Conservation (phyloP, 2,113 vertebrate species). For the Synchiropus splendidus region DNA sequence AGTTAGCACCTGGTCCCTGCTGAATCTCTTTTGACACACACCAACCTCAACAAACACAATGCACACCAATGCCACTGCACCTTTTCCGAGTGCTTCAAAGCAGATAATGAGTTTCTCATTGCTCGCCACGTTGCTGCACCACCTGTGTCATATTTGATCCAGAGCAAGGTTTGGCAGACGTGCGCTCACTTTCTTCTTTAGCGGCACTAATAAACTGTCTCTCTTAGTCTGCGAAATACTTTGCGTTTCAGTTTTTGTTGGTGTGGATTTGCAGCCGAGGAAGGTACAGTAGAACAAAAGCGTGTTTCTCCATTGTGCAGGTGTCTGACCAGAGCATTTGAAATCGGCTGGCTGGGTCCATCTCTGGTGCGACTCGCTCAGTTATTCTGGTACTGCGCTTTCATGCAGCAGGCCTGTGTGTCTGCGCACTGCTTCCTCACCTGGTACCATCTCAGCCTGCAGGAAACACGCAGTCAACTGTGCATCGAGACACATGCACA, state of each 20-base stretch:
- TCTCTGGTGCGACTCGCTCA: slow-evolving; percentile 60
- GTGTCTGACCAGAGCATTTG: slow-evolving; percentile 52
- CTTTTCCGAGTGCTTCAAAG: slow-evolving; percentile 15
- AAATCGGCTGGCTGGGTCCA: slow-evolving; percentile 42
- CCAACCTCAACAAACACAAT: slow-evolving; percentile 12
- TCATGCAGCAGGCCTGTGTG: slow-evolving; percentile 26
- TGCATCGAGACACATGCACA: slow-evolving; percentile 40
- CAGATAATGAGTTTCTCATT: slow-evolving; percentile 17
- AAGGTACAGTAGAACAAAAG: slow-evolving; percentile 40
- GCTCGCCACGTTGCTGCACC: slow-evolving; percentile 28
- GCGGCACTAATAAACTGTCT: slow-evolving; percentile 8
- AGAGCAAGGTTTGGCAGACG: slow-evolving; percentile 17
- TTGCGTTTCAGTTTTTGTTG: slow-evolving; percentile 32
- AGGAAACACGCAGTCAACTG: slow-evolving; percentile 40
- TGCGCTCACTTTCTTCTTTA: background rate
- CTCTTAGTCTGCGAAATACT: slow-evolving; percentile 9
- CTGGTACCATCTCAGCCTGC: slow-evolving; percentile 53
- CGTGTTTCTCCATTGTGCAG: slow-evolving; percentile 45
- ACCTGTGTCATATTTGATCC: slow-evolving; percentile 53
- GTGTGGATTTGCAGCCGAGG: slow-evolving; percentile 36
- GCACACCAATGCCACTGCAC: slow-evolving; percentile 16
- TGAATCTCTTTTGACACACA: slow-evolving; percentile 11
- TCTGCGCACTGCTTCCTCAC: slow-evolving; percentile 41
- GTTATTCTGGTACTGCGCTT: slow-evolving; percentile 57
- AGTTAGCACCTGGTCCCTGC: slow-evolving; percentile 39